These are phyloP conservation scores for Eumaeus atala DNA, from an alignment of 1,140 invertebrate species.

Conservation along the genomic window DNA sequence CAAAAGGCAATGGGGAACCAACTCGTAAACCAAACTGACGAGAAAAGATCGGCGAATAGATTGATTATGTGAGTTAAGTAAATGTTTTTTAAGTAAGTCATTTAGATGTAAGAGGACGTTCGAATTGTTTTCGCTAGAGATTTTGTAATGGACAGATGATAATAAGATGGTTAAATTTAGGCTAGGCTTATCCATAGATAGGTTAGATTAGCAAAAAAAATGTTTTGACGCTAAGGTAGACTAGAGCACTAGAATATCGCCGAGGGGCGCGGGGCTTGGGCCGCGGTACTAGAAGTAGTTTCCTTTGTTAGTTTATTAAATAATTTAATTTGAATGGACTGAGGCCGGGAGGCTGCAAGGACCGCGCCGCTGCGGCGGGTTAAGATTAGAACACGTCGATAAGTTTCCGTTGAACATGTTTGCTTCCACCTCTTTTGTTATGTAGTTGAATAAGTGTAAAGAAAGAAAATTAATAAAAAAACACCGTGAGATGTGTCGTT, in stretches of 20 bases:
- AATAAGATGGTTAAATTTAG: constrained; percentile 57
- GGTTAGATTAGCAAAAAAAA: constrained; percentile 68
- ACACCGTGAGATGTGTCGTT: constrained; percentile 61
- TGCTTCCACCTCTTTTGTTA: constrained; percentile 73
- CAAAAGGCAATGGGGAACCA: constrained; percentile 60
- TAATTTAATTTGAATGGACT: constrained; percentile 73
- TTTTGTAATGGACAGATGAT: constrained; percentile 42
- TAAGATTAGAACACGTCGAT: constrained; percentile 57
- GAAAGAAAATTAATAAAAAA: constrained; percentile 68
- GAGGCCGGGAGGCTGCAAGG: constrained; percentile 44
- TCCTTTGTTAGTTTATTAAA: constrained; percentile 72
- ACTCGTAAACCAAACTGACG: constrained; percentile 60
- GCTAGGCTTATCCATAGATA: constrained; percentile 68
- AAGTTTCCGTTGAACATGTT: constrained; percentile 70
- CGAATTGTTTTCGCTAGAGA: constrained; percentile 47
- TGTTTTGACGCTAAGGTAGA: constrained; percentile 69
- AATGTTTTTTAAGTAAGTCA: constrained; percentile 68
- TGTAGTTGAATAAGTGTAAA: constrained; percentile 72
- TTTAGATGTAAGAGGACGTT: constrained; percentile 59
- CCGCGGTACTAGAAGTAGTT: constrained; percentile 58
- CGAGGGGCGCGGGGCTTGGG: constrained; percentile 33
- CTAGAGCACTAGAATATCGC: constrained; percentile 62
- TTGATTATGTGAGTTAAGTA: constrained; percentile 55
- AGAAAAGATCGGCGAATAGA: constrained; percentile 61
- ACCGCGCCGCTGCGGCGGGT: constrained; percentile 34